Evolutionary conservation across 2,797 vertebrate species (phyloP).

Genomic region (Hemitrygon akajei): DNA sequence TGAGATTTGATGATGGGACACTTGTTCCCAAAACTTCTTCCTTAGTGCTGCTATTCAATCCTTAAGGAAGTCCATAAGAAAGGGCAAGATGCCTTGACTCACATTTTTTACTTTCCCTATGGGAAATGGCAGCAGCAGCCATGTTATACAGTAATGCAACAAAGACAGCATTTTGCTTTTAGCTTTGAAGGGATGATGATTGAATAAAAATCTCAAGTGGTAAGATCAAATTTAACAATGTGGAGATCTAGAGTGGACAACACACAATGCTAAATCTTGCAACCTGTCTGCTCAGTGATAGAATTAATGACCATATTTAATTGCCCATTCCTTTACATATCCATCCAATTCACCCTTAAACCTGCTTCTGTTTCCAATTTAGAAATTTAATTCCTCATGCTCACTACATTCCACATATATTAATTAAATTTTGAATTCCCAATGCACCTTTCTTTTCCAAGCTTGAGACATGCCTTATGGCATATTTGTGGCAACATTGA

Average conservation of each 20-base stretch:
- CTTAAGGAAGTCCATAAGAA: background rate
- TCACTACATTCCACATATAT: conserved; percentile 14
- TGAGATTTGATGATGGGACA: background rate
- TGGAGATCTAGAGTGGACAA: background rate
- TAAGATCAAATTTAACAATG: background rate
- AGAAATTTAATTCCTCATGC: background rate
- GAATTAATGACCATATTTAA: background rate
- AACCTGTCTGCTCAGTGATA: background rate
- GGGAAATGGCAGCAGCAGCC: background rate
- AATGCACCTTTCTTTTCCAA: background rate
- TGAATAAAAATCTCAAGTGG: background rate
- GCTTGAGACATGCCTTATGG: conserved; percentile 1
- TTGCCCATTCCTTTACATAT: background rate
- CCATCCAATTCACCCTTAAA: background rate
- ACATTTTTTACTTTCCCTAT: background rate
- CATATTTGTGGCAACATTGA: conserved; percentile 24
- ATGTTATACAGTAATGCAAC: too few species aligned
- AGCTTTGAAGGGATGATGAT: background rate
- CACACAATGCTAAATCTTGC: background rate
- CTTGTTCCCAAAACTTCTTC: background rate
- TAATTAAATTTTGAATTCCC: conserved; percentile 18
- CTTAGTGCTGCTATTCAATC: too few species aligned
- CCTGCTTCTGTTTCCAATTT: conserved; percentile 18
- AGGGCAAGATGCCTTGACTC: background rate
- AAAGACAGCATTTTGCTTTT: background rate